A percentile compares a stretch with the other conserved stretches of the same genome.
phyloP scores from a whole-genome alignment of 2,797 vertebrate genomes.

The Ctenosaura bakeri region DNA sequence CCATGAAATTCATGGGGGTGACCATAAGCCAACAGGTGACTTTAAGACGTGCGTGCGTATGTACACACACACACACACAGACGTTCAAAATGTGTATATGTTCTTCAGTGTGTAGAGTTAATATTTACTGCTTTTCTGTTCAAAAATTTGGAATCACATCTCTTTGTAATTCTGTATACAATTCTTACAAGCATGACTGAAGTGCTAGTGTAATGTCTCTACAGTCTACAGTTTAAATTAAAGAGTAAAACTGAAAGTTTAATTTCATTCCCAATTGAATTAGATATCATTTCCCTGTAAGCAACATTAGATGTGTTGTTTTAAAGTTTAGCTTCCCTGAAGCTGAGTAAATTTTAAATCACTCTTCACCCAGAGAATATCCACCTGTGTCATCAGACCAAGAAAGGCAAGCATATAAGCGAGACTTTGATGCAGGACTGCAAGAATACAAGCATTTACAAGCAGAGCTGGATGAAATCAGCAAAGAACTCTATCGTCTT shows the following conservation, averaged over 20 bases:
- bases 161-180: background rate
- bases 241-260: background rate
- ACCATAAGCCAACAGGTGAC: too few relatives aligned
- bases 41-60: too few relatives aligned
- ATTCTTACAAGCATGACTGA: background rate
- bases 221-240: background rate
- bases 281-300: background rate
- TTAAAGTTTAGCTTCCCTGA: background rate
- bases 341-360: constrained; percentile 9
- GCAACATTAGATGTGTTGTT: background rate
- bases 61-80: too few relatives aligned
- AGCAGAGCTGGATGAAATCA: constrained; percentile 85
- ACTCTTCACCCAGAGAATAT: constrained; percentile 79
- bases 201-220: background rate
- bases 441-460: constrained; percentile 87
- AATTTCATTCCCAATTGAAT: background rate
- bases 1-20: too few relatives aligned
- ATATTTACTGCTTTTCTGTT: background rate
- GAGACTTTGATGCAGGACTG: constrained; percentile 85
- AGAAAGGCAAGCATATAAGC: constrained; percentile 83
- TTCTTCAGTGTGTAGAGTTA: background rate
- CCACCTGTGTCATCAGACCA: constrained; percentile 79
- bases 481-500: constrained; percentile 82
- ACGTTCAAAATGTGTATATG: background rate
- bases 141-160: background rate